These are phyloP conservation scores for Globia sparganii DNA, from an alignment of 2,888 invertebrate species.

Conservation along the genomic window DNA sequence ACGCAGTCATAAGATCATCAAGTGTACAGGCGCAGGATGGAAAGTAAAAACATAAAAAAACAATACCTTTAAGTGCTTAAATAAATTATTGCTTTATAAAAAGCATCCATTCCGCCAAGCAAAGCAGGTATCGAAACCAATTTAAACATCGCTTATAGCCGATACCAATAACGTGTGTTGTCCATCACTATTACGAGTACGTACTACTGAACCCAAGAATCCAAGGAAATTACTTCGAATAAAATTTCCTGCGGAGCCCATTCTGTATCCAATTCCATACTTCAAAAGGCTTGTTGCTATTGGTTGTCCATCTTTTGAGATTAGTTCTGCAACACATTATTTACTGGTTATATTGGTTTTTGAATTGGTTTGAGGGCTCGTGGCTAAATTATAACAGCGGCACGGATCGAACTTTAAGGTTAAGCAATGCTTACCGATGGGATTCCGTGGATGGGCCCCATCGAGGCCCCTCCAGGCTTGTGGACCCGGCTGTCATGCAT, in stretches of 20 bases:
- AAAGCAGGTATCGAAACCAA: constrained; percentile 26
- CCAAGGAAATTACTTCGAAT: constrained; percentile 66
- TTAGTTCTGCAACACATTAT: constrained; percentile 41
- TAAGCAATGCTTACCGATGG: no score
- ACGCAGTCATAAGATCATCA: no score
- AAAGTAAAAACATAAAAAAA: no score
- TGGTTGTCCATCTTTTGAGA: constrained; percentile 49
- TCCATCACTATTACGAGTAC: constrained; percentile 42
- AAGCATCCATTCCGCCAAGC: neutral
- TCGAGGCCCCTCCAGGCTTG: no score
- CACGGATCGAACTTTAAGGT: no score
- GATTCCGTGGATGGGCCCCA: no score
- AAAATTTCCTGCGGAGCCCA: constrained; percentile 65
- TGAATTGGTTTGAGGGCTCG: no score
- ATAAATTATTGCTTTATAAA: neutral
- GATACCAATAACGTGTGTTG: constrained; percentile 54
- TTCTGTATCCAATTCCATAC: constrained; percentile 60
- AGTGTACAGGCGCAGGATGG: no score
- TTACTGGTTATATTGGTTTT: neutral
- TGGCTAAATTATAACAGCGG: no score
- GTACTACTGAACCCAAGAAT: constrained; percentile 43
- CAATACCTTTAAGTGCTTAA: no score
- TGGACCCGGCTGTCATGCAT: no score
- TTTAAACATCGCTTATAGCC: constrained; percentile 15
- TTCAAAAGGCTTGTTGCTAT: constrained; percentile 64